Evolutionary conservation across 2,113 vertebrate genomes (phyloP), one percentile per base, ranked within the genome.

Genomic region (Takifugu flavidus): DNA sequence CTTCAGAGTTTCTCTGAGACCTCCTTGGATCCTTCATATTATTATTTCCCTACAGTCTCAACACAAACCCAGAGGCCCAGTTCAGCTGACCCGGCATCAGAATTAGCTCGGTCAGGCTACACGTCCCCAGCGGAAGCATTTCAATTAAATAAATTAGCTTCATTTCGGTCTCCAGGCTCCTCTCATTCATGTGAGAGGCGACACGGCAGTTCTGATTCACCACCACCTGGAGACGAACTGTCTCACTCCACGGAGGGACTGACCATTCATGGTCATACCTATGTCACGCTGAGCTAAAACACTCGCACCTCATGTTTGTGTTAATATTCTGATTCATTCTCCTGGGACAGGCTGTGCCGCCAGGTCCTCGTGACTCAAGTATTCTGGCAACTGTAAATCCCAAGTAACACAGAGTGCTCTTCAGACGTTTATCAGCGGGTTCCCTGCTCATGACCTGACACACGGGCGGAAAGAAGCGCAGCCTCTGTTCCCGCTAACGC

Each of bases 201-300:
- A 68, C 55, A 14, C 43, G 27, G 14, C 45, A 13, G 58, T 31
- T 69, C 68, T 86, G 82, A 89, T 72, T 90, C 86, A 89, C 56
- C 27, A 34, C 60, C 60, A 77, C 76, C 68, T 68, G 66, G 62
- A 62, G 72, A 56, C 68, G 49, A 62, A 77, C 74, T 70, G 68
- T 83, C 77, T 87, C 81, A 69, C 54, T 43, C 6, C 4, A 4
- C 59, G 42, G 45, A 70, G 49, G 47, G 56, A 59, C n/a, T 78
- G 78, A 78, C 87, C 88, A 82, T 90, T 79, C 78, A 82, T 74
- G 87, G 87, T 53, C 61, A 81, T 58, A 62, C 27, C 25, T 45
- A 39, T 47, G 44, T 29, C 20, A 56, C 44, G 44, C 53, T 39
- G 61, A 66, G 63, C 59, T 68, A 73, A 59, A 82, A 82, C 74